phyloP scores from a whole-genome alignment of 1,140 invertebrate genomes.

The Drosophila pseudoobscura region DNA sequence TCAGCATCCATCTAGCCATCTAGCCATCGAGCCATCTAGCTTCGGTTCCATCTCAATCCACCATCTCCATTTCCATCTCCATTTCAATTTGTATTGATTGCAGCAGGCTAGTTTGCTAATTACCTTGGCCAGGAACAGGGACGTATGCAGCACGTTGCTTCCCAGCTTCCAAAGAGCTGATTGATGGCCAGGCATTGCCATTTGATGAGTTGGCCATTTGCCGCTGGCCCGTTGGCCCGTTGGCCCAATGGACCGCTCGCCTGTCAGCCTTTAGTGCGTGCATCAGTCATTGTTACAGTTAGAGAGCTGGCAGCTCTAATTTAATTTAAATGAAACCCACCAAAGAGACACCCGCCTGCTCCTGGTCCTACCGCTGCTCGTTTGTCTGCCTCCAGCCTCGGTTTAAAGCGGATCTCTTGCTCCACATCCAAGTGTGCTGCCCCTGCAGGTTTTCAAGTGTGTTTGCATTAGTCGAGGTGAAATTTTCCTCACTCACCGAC shows the following conservation, averaged over 20 bases:
- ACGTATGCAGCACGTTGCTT: conserved; percentile 49
- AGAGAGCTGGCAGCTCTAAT: conserved; percentile 77
- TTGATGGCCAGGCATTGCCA: conserved; percentile 60
- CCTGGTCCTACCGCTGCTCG: conserved; percentile 37
- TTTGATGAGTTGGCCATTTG: conserved; percentile 46
- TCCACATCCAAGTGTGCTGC: conserved; percentile 18
- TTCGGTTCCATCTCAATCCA: conserved; percentile 27
- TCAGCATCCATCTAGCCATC: conserved; percentile 1
- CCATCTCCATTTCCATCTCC: conserved; percentile 21
- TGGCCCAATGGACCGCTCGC: conserved; percentile 4
- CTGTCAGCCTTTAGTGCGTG: conserved; percentile 74
- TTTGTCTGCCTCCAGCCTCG: conserved; percentile 63
- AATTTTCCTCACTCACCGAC: conserved; percentile 52
- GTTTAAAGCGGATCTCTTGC: conserved; percentile 54
- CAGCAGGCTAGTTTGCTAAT: conserved; percentile 52
- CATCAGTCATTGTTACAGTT: conserved; percentile 82
- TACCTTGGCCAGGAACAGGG: conserved; percentile 48
- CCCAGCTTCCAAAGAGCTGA: conserved; percentile 32
- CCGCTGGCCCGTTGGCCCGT: not conserved
- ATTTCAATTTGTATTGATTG: conserved; percentile 74
- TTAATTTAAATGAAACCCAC: conserved; percentile 75
- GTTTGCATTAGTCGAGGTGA: conserved; percentile 55
- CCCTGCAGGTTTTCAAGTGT: conserved; percentile 53
- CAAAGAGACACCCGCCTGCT: conserved; percentile 55
- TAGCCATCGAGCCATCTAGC: conserved; percentile 14